phyloP scores from a whole-genome alignment of 2,113 vertebrate genomes.

The Danionella cerebrum region DNA sequence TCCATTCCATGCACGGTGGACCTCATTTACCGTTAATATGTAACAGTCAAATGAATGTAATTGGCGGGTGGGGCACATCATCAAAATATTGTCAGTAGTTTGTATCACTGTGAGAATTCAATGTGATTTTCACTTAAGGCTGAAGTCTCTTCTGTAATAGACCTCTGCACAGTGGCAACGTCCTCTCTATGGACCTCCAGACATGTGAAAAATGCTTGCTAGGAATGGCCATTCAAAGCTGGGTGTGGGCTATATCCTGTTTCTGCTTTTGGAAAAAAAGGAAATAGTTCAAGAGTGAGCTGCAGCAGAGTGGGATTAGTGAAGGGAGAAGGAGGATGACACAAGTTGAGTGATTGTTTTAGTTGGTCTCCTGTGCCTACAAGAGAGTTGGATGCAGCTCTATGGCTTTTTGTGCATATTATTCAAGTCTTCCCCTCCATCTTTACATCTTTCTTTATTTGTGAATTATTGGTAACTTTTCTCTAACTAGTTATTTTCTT shows the following conservation, averaged over 20 bases:
- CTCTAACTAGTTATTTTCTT: too few species aligned
- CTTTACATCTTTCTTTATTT: too few species aligned
- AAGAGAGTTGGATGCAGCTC: neutral
- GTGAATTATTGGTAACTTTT: too few species aligned
- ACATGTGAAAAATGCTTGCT: constrained; percentile 56
- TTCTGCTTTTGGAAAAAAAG: constrained; percentile 35
- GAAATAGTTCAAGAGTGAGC: neutral
- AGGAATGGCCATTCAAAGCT: constrained; percentile 45
- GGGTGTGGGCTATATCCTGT: constrained; percentile 63
- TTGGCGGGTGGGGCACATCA: too few species aligned
- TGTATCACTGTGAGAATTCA: too few species aligned
- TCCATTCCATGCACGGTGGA: too few species aligned
- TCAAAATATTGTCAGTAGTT: too few species aligned
- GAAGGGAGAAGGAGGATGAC: neutral
- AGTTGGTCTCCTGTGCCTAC: neutral
- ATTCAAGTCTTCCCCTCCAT: neutral
- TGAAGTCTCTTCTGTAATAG: too few species aligned
- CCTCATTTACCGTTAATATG: too few species aligned
- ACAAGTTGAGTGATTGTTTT: neutral
- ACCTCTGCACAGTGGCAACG: constrained; percentile 33
- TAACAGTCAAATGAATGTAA: too few species aligned
- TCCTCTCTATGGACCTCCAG: constrained; percentile 42
- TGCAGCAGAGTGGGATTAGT: too few species aligned
- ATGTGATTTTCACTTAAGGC: too few species aligned
- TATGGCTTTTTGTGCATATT: neutral